A percentile compares a stretch with the other conserved stretches of the same genome.
These are phyloP conservation scores for Colius striatus DNA, from an alignment of 2,113 vertebrate genomes.

Conservation along the genomic window DNA sequence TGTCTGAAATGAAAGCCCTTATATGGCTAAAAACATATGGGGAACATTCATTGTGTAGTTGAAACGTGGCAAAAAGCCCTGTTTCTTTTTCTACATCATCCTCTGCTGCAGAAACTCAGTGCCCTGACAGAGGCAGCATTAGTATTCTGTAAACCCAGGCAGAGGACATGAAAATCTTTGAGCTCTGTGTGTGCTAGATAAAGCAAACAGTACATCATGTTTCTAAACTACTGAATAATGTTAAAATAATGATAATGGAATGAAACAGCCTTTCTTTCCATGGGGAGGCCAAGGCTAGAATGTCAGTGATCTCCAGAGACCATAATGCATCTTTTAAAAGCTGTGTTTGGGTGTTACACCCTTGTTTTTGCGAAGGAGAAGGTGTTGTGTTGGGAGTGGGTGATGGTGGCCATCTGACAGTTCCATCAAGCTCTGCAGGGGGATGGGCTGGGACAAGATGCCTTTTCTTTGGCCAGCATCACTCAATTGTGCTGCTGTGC, in stretches of 20 bases:
- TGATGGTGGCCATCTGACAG: background rate
- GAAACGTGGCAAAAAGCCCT: background rate
- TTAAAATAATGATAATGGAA: background rate
- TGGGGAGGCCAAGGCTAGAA: background rate
- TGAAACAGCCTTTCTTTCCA: background rate
- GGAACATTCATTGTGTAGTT: background rate
- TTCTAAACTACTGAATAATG: background rate
- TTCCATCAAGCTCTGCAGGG: accelerated
- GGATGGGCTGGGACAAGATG: background rate
- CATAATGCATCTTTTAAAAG: background rate
- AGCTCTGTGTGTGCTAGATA: background rate
- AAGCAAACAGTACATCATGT: background rate
- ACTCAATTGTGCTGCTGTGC: background rate
- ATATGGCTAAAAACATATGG: background rate
- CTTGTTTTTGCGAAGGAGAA: background rate
- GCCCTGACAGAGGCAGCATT: background rate
- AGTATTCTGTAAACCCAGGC: background rate
- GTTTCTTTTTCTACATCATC: background rate
- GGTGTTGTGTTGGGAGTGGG: background rate
- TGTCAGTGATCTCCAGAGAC: background rate
- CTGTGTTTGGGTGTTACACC: background rate
- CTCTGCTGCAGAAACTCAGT: background rate
- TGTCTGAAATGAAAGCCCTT: background rate
- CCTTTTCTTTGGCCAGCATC: background rate
- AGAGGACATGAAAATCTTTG: background rate